These are phyloP conservation scores for Pentalonia nigronervosa DNA, from an alignment of 1,140 invertebrate species.

Conservation along the genomic window DNA sequence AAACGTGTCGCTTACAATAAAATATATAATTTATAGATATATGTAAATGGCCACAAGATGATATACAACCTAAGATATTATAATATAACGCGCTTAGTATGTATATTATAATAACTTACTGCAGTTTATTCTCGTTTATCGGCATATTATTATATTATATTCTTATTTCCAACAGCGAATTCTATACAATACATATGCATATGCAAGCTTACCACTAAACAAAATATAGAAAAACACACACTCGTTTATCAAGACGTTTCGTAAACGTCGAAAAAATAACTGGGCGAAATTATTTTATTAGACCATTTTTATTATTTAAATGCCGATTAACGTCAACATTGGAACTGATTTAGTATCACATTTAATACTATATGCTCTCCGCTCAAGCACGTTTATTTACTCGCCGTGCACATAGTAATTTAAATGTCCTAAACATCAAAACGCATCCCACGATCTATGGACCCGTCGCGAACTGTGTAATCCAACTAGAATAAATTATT, in stretches of 20 bases:
- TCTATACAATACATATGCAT: neutral
- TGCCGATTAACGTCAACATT: neutral
- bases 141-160: neutral
- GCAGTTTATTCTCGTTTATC: neutral
- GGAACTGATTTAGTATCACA: neutral
- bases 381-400: neutral
- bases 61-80: neutral
- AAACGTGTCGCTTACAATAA: neutral
- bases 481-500: neutral
- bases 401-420: neutral
- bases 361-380: neutral
- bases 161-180: neutral
- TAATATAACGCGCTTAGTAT: neutral
- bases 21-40: neutral
- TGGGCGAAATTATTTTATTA: neutral
- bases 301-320: constrained; percentile 9
- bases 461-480: neutral
- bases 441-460: neutral
- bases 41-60: neutral
- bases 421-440: neutral
- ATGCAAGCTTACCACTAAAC: neutral
- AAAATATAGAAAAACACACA: neutral
- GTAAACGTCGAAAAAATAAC: neutral
- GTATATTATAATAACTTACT: neutral
- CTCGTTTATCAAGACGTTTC: neutral